phyloP scores from a whole-genome alignment of 2,888 invertebrate species.

The Theristus sp. region DNA sequence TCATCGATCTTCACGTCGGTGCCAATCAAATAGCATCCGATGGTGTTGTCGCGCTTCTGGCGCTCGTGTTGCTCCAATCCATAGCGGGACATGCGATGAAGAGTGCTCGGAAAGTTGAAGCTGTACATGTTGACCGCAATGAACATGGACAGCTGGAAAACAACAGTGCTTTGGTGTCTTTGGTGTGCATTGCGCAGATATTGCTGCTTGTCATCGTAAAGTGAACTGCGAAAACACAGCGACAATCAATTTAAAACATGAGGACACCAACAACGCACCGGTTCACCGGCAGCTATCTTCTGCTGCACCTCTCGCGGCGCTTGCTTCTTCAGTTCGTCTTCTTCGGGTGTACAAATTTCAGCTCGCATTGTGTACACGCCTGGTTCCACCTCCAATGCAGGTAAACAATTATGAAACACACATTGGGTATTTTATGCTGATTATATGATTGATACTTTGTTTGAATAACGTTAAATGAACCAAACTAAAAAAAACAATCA shows the following conservation, averaged over 20 bases:
- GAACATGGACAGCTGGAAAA: not conserved
- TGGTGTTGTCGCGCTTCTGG: not conserved
- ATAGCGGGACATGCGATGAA: not conserved
- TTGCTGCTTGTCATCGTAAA: no score
- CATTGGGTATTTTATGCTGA: no score
- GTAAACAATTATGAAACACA: no score
- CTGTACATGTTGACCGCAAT: not conserved
- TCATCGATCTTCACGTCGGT: not conserved
- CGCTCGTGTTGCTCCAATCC: not conserved
- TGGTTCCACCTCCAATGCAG: not conserved
- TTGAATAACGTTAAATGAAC: no score
- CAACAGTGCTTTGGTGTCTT: no score
- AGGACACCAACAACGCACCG: not conserved
- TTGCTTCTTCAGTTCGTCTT: not conserved
- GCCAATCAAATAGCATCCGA: not conserved
- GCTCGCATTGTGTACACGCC: not conserved
- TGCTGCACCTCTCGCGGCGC: not conserved
- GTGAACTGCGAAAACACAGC: no score
- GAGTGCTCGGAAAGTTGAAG: not conserved
- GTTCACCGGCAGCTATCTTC: not conserved
- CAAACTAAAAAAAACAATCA: no score
- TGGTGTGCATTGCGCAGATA: no score
- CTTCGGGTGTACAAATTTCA: not conserved
- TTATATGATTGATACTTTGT: no score
- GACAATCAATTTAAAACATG: no score